Evolutionary conservation across 2,888 invertebrate genomes (phyloP), one percentile per base, ranked within the genome.

Genomic region (Drosophila parthenogenetica): DNA sequence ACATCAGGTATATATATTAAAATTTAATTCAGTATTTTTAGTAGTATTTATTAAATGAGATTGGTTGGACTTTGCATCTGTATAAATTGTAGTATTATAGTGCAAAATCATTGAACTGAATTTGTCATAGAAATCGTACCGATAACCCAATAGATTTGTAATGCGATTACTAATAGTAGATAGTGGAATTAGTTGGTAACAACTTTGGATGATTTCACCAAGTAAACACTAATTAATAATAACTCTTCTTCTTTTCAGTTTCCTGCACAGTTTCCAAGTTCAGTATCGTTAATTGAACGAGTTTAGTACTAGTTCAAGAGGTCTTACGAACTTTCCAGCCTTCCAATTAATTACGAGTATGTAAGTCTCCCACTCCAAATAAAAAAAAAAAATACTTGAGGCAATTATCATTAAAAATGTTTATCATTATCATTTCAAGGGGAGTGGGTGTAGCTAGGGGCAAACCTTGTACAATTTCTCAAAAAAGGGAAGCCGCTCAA

Each of bases 31-130:
- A 62, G 61, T 65, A 35, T 32, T 42, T 57, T 53, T 67, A 64
- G 60, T 55, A 40, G 32, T 46, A 67, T 69, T 74, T 60, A 54
- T 43, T 42, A 71, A 61, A 50, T 58, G 45, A 19, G 70, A 73
- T 74, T 74, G 76, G 40, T 25, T 66, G 77, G 64, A 79, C 77
- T 78, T 78, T 42, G 68, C 60, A 68, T 57, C 17, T 39, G 55
- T 57, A 60, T 59, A 14, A 49, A 4, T 35, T 35, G 35, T 37
- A 22, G 45, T 16, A 13, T 22, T 35, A 11, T 14, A 63, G 35
- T 58, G 57, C 60, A 50, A 55, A 62, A 67, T 75, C 53, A 68
- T 71, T 77, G 58, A 74, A 62, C 64, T 53, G 32, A 61, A 75
- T 72, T 79, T 79, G 73, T 76, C 77, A 79, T 58, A 45, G 64